phyloP scores from a whole-genome alignment of 1,140 invertebrate genomes.

The Zaprionus inermis region DNA sequence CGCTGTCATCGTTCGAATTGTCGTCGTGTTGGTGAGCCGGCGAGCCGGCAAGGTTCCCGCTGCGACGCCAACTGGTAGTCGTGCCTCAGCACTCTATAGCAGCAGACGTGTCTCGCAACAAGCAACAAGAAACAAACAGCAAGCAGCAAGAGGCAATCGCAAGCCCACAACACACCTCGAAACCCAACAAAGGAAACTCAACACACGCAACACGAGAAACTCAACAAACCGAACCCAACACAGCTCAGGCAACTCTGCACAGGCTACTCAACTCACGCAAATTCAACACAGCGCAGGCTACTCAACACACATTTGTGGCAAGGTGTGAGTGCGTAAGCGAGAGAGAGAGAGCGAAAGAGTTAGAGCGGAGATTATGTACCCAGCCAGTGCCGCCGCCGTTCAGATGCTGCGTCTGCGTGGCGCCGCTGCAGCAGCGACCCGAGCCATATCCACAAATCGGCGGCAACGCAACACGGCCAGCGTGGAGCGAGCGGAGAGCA shows the following conservation, averaged over 20 bases:
- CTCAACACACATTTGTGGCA: not conserved
- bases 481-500: constrained; percentile 55
- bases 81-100: constrained; percentile 68
- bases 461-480: constrained; percentile 64
- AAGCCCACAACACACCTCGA: not conserved
- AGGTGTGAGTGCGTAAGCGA: not conserved
- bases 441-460: constrained; percentile 60
- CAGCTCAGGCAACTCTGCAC: not conserved
- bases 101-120: constrained; percentile 54
- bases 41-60: constrained; percentile 44
- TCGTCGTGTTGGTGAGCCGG: constrained; percentile 34
- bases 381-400: constrained; percentile 33
- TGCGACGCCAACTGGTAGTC: constrained; percentile 64
- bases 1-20: constrained; percentile 6
- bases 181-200: constrained; percentile 3
- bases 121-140: constrained; percentile 10
- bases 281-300: not conserved
- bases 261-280: not conserved
- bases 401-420: constrained; percentile 69
- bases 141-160: constrained; percentile 1
- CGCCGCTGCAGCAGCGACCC: constrained; percentile 29
- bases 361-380: constrained; percentile 48
- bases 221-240: constrained; percentile 1
- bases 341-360: not conserved
- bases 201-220: not conserved